Conservation (phyloP, 2,888 invertebrate species). For the Phrixothrix hirtus region DNA sequence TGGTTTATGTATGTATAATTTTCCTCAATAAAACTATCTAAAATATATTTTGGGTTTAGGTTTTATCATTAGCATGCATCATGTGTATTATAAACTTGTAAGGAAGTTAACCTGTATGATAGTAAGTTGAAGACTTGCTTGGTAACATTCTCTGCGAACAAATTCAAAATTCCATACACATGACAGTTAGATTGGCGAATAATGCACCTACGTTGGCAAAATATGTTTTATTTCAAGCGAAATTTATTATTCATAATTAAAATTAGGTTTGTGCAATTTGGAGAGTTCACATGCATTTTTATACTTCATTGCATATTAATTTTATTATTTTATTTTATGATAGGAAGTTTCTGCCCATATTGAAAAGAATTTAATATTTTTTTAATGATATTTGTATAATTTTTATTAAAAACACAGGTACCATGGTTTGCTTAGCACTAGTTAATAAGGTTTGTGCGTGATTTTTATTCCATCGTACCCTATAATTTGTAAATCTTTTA, state of each 20-base stretch:
- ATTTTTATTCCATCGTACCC: not conserved
- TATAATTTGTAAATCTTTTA: too few species aligned
- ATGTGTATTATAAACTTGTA: slow-evolving; percentile 10
- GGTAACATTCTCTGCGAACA: slow-evolving; percentile 7
- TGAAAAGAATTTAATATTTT: not conserved
- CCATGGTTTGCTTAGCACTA: not conserved
- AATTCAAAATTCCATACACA: slow-evolving; percentile 1
- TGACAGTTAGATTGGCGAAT: not conserved
- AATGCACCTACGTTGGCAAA: too few species aligned
- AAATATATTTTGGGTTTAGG: slow-evolving; percentile 4
- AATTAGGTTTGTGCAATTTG: too few species aligned
- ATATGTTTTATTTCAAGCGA: too few species aligned
- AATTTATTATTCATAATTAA: too few species aligned
- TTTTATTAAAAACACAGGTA: not conserved
- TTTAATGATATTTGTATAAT: not conserved
- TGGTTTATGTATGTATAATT: slow-evolving; percentile 7
- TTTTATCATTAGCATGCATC: slow-evolving; percentile 7
- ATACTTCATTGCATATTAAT: too few species aligned
- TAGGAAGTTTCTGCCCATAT: too few species aligned
- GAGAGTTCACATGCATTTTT: too few species aligned
- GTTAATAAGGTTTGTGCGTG: not conserved
- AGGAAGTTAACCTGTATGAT: slow-evolving; percentile 2
- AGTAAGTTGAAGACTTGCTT: slow-evolving; percentile 6
- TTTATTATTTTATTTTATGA: too few species aligned
- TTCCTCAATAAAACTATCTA: slow-evolving; percentile 6